Percentiles rank a stretch among this genome's conserved stretches.
Evolutionary conservation across 92 coral and sea anemone genomes (phyloP).

Genomic region (Epizoanthus scotinus): DNA sequence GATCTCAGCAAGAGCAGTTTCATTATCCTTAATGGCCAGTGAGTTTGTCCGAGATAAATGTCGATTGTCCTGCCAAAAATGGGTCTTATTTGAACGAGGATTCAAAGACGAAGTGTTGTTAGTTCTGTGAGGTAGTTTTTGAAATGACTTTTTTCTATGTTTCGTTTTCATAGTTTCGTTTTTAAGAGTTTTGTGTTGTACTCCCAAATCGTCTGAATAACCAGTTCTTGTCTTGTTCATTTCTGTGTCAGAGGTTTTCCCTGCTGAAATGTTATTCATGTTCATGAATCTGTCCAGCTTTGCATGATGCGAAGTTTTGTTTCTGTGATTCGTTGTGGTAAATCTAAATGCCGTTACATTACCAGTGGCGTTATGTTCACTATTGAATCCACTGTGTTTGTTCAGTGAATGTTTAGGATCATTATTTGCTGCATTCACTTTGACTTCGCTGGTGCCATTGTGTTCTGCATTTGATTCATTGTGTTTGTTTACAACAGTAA

Average conservation of each 20-base stretch:
- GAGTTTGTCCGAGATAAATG: not conserved
- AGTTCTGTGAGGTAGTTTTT: not conserved
- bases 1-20: not conserved
- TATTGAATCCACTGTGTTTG: not conserved
- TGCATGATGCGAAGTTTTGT: not conserved
- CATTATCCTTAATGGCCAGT: conserved; percentile 9
- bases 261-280: not conserved
- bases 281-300: not conserved
- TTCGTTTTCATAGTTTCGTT: not conserved
- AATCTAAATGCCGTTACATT: not conserved
- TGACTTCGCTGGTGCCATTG: too few relatives aligned
- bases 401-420: not conserved
- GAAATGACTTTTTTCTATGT: not conserved
- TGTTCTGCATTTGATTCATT: not conserved
- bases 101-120: not conserved
- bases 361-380: not conserved
- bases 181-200: not conserved
- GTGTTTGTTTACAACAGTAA: not conserved
- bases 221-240: not conserved
- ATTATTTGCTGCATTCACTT: too few relatives aligned
- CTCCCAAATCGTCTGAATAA: not conserved
- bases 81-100: conserved; percentile 13
- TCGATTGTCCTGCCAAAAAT: conserved; percentile 24
- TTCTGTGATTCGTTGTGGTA: not conserved
- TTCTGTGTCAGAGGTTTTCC: not conserved